Conservation (phyloP, 1,140 invertebrate genomes). For the Oncopeltus fasciatus region DNA sequence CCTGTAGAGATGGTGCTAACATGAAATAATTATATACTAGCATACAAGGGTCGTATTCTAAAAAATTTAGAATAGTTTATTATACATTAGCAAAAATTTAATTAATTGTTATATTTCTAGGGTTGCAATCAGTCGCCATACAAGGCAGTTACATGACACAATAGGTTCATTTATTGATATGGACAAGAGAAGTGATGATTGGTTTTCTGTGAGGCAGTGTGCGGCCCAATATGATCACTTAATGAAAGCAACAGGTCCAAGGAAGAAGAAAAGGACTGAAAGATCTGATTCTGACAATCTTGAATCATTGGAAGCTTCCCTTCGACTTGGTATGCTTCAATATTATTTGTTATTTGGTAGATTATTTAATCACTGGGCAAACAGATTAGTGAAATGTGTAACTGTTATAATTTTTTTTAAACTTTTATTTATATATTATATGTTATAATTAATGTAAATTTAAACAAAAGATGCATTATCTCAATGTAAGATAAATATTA, state of each 20-base stretch:
- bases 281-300: not conserved
- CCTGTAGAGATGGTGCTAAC: not conserved
- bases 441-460: too few species aligned
- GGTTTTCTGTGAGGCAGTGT: conserved; percentile 86
- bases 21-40: not conserved
- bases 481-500: too few species aligned
- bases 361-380: too few species aligned
- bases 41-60: too few species aligned
- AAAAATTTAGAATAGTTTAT: too few species aligned
- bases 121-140: not conserved
- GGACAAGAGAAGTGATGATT: conserved; percentile 61
- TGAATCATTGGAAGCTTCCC: not conserved
- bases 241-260: conserved; percentile 42
- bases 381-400: too few species aligned
- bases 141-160: not conserved
- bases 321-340: not conserved
- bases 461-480: too few species aligned
- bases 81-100: too few species aligned
- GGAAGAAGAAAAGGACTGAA: not conserved
- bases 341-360: too few species aligned
- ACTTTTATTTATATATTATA: too few species aligned
- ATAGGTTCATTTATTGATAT: conserved; percentile 41
- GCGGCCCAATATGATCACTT: conserved; percentile 74
- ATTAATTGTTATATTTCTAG: too few species aligned
- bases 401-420: too few species aligned